Evolutionary conservation across 2,888 invertebrate genomes (phyloP).

Genomic region (Eristalis intricaria): DNA sequence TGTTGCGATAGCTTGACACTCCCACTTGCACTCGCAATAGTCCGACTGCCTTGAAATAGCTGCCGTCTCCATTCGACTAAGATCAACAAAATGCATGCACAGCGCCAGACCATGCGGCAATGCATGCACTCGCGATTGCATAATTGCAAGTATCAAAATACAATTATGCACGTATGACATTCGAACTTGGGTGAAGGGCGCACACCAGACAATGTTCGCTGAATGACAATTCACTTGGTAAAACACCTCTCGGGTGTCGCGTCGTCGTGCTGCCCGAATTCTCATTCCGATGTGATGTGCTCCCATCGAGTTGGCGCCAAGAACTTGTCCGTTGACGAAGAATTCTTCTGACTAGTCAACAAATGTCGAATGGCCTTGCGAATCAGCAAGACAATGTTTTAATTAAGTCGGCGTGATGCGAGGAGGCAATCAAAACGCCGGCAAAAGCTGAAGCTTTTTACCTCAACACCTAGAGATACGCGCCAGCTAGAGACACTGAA

Average conservation of each 20-base stretch:
- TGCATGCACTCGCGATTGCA: background rate
- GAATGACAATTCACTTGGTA: background rate
- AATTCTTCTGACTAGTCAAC: background rate
- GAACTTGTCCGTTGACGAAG: background rate
- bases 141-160: background rate
- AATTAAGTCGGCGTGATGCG: background rate
- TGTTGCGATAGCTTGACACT: background rate
- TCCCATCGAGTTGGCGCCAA: background rate
- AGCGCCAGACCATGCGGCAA: background rate
- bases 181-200: background rate
- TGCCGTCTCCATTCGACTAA: background rate
- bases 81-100: no score
- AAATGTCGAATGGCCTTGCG: background rate
- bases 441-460: background rate
- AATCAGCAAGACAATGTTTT: background rate
- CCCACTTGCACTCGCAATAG: background rate
- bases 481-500: background rate
- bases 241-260: no score
- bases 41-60: background rate
- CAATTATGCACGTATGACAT: background rate
- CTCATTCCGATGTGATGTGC: background rate
- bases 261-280: background rate
- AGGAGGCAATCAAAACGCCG: background rate
- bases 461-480: background rate
- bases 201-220: background rate